These are phyloP conservation scores for Vandiemenella viatica DNA, from an alignment of 2,888 invertebrate genomes.

Conservation along the genomic window DNA sequence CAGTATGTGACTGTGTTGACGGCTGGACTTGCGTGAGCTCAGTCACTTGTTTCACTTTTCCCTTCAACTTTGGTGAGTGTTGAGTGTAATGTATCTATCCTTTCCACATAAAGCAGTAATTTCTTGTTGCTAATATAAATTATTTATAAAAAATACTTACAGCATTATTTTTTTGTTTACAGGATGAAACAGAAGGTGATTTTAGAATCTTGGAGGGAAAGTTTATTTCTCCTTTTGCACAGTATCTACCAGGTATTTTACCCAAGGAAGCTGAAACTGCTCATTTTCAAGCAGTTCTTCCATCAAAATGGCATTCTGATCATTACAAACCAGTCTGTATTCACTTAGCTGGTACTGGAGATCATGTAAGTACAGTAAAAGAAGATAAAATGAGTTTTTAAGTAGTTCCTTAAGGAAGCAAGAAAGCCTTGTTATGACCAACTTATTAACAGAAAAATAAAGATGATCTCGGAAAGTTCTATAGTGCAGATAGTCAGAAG, in stretches of 20 bases:
- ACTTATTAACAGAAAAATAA: neutral
- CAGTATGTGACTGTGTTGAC: too few relatives aligned
- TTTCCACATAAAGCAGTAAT: too few relatives aligned
- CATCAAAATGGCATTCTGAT: slow-evolving; percentile 56
- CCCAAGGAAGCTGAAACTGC: slow-evolving; percentile 70
- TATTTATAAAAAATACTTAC: slow-evolving; percentile 9
- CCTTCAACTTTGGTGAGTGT: too few relatives aligned
- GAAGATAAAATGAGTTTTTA: too few relatives aligned
- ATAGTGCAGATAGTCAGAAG: too few relatives aligned
- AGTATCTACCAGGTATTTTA: slow-evolving; percentile 71
- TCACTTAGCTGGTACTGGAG: slow-evolving; percentile 94
- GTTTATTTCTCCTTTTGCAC: slow-evolving; percentile 71
- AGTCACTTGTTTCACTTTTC: too few relatives aligned
- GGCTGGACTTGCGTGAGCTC: too few relatives aligned
- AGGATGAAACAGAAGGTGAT: slow-evolving; percentile 61
- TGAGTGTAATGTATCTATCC: too few relatives aligned
- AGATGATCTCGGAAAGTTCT: too few relatives aligned
- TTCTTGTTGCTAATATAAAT: too few relatives aligned
- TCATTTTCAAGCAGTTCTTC: slow-evolving; percentile 70
- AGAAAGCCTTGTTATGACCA: neutral
- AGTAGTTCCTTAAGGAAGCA: too few relatives aligned
- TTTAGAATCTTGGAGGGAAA: slow-evolving; percentile 70
- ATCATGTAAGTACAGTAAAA: slow-evolving; percentile 80
- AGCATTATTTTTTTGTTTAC: slow-evolving; percentile 20
- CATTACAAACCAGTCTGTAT: slow-evolving; percentile 71